Base-by-base conservation (phyloP, 2,888 invertebrate genomes). In the Eueremaeus valkanovi region DNA sequence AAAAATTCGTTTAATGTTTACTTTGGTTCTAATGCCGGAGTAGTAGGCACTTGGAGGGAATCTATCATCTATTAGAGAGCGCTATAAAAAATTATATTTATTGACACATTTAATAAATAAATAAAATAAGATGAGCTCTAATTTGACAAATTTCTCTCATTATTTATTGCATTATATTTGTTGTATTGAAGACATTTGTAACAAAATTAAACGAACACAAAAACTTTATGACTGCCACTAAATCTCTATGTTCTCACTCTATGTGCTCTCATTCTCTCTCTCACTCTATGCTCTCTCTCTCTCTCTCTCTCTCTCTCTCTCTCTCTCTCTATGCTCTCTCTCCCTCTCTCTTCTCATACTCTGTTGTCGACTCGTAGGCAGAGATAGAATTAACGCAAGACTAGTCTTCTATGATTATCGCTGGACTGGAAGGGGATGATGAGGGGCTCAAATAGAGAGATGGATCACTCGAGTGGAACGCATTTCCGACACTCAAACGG, bases 361-460 rank as follows among this genome's bases (percentile, higher is more conserved):
- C n/a, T n/a, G n/a, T n/a, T n/a, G n/a, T n/a, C n/a, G n/a, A n/a
- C n/a, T n/a, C n/a, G n/a, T n/a, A n/a, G n/a, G n/a, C n/a, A 33
- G 63, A 40, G 33, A 68, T 18, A 68, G 68, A 40, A 68, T 68
- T 68, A 68, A 68, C 68, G 68, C 68, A 68, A 68, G 68, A 68
- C 40, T 42, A 40, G 68, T 36, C 63, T 68, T 68, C 40, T 68
- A 13, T 42, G 68, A 68, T 68, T 68, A 68, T 68, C 68, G 40
- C 24, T 40, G 68, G 40, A 68, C 36, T 68, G 40, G 36, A 68
- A 68, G 68, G 51, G 40, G 68, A 68, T 68, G 68, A 68, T 40
- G 40, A 68, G 40, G 51, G 68, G 68, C 36, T 68, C 31, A 68
- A n/a, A 68, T 40, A 40, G 16, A 33, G 42, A 68, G 68, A 68